Evolutionary conservation across 1,140 invertebrate species (phyloP).

Genomic region (Chionoecetes opilio): DNA sequence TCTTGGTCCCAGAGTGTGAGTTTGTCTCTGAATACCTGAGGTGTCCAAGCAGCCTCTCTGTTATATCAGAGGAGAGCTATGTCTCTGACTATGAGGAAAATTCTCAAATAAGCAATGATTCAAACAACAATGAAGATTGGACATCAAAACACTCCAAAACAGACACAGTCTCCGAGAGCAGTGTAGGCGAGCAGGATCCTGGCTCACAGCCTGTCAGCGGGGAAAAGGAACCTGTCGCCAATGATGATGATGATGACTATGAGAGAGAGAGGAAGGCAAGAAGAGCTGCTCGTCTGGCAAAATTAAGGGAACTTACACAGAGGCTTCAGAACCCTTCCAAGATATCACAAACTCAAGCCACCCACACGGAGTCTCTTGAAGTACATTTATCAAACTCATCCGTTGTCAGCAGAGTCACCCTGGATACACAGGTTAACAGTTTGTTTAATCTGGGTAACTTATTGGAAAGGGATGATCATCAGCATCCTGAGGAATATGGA

Average conservation of each 20-base stretch:
- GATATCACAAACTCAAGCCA: constrained; percentile 28
- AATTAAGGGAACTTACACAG: constrained; percentile 65
- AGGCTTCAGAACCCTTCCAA: constrained; percentile 65
- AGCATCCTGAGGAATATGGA: not conserved
- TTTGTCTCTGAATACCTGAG: constrained; percentile 57
- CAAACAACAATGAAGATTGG: constrained; percentile 41
- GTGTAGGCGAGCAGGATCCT: not conserved
- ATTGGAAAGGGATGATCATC: not conserved
- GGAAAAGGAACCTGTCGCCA: not conserved
- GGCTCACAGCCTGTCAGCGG: not conserved
- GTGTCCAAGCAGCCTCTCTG: constrained; percentile 67
- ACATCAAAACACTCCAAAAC: not conserved
- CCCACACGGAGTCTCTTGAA: not conserved
- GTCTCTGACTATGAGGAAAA: constrained; percentile 67
- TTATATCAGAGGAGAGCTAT: constrained; percentile 72
- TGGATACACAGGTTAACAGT: not conserved
- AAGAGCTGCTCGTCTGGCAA: constrained; percentile 68
- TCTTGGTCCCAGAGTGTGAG: constrained; percentile 45
- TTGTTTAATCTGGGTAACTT: not conserved
- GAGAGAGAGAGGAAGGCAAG: constrained; percentile 69
- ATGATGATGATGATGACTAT: constrained; percentile 42
- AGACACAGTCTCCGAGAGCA: not conserved
- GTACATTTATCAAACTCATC: not conserved
- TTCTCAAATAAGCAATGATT: constrained; percentile 46
- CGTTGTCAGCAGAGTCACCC: not conserved